Evolutionary conservation across 2,113 vertebrate genomes (phyloP).

Genomic region (Madoqua kirkii): DNA sequence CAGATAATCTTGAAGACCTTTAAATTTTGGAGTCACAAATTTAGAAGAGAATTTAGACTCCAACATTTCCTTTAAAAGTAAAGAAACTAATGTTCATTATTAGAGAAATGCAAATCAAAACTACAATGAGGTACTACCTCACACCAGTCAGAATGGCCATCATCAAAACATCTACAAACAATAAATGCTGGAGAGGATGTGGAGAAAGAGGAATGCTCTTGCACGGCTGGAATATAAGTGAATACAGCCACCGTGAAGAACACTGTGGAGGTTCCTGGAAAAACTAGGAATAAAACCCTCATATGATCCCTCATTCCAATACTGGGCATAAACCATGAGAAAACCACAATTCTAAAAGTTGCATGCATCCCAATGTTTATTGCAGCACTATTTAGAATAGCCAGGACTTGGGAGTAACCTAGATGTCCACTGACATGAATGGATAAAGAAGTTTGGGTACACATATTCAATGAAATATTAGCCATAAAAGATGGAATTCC

Average conservation of each 20-base stretch:
- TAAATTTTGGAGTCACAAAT: neutral
- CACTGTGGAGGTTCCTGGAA: neutral
- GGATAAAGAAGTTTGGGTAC: neutral
- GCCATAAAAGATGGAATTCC: neutral
- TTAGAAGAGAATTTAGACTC: neutral
- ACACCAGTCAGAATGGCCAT: neutral
- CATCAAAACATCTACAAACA: neutral
- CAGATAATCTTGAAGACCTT: neutral
- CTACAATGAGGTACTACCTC: neutral
- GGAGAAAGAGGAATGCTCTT: neutral
- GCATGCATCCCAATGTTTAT: neutral
- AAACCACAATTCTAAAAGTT: neutral
- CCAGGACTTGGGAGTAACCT: neutral
- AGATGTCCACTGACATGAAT: neutral
- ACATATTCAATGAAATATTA: neutral
- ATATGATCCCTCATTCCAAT: neutral
- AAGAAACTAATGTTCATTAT: neutral
- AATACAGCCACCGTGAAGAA: neutral
- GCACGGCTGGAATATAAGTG: neutral
- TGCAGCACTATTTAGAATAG: neutral
- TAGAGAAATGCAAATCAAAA: neutral
- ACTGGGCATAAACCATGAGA: neutral
- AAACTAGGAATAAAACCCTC: neutral
- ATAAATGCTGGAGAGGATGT: neutral
- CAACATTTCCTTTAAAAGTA: neutral